Percentiles rank a stretch among this genome's conserved stretches.
These are phyloP conservation scores for Microplitis deprimator DNA, from an alignment of 2,888 invertebrate species.

Conservation along the genomic window DNA sequence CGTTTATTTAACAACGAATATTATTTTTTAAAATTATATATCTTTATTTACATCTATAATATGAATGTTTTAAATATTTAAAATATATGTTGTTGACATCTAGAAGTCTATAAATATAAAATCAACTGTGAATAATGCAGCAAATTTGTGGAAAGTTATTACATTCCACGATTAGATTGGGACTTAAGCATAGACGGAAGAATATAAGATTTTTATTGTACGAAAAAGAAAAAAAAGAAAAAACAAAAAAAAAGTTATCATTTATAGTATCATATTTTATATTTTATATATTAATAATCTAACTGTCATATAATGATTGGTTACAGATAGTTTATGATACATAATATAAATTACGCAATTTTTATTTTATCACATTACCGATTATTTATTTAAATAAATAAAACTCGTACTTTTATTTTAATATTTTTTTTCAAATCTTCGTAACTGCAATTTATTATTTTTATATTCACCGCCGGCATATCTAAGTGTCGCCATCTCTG, in stretches of 20 bases:
- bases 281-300: not conserved
- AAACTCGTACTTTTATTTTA: not conserved
- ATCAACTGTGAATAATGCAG: conserved; percentile 51
- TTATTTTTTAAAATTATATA: conserved; percentile 20
- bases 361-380: not conserved
- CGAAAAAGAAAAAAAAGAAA: not conserved
- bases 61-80: conserved; percentile 57
- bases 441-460: not conserved
- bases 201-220: not conserved
- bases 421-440: not conserved
- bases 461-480: not conserved
- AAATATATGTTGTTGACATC: not conserved
- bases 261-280: conserved; percentile 1
- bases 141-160: conserved; percentile 47
- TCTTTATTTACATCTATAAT: conserved; percentile 61
- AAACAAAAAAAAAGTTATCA: not conserved
- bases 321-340: not conserved
- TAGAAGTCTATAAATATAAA: not conserved
- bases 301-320: not conserved
- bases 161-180: conserved; percentile 1
- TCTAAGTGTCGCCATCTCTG: too few species aligned
- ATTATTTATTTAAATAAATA: not conserved
- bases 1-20: conserved; percentile 61
- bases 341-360: not conserved
- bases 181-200: not conserved